A percentile compares a stretch with the other conserved stretches of the same genome.
Conservation (phyloP, 2,888 invertebrate species). For the Chaitophorus viminalis region DNA sequence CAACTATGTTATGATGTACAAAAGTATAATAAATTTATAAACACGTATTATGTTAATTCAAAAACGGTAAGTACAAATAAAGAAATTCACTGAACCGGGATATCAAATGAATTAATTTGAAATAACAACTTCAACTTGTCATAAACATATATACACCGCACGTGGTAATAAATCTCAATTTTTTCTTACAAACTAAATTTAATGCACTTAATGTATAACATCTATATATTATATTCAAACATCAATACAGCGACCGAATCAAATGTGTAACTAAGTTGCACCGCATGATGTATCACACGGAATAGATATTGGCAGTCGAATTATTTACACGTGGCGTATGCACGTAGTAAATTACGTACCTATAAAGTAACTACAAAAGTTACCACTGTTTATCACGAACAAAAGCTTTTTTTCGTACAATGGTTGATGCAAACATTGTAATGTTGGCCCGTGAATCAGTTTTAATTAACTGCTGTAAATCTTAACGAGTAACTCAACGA, state of each 20-base stretch:
- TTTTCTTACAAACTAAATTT: background rate
- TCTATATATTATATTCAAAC: background rate
- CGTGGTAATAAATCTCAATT: background rate
- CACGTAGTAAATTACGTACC: background rate
- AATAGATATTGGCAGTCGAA: background rate
- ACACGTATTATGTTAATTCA: no score
- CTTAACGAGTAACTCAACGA: background rate
- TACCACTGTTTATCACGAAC: no score
- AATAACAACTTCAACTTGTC: conserved; percentile 1
- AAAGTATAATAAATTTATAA: no score
- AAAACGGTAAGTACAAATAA: background rate
- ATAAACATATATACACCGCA: background rate
- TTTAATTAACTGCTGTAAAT: background rate
- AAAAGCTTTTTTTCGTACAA: no score
- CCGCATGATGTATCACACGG: background rate
- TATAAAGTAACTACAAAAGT: background rate
- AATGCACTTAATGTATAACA: background rate
- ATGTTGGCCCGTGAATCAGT: background rate
- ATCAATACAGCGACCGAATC: background rate
- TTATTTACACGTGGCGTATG: background rate
- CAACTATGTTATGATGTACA: background rate
- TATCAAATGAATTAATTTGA: background rate
- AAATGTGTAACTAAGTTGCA: background rate
- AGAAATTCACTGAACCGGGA: background rate
- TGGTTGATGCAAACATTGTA: background rate